These are phyloP conservation scores for Mionectes olivaceus DNA, from an alignment of 2,797 vertebrate species.

Conservation along the genomic window DNA sequence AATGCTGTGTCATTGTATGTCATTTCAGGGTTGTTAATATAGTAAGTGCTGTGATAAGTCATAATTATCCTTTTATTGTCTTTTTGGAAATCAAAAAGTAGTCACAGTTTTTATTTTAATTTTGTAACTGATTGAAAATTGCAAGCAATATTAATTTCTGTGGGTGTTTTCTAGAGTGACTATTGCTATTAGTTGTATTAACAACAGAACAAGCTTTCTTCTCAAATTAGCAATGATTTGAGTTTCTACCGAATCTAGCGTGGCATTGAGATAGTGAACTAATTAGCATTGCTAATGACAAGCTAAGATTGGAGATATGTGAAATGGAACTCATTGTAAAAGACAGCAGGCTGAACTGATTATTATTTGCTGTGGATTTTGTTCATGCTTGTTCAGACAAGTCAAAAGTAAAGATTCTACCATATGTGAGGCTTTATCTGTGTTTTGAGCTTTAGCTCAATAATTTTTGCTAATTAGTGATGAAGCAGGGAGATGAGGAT, in stretches of 20 bases:
- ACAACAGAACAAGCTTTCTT: neutral
- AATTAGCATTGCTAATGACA: slow-evolving; percentile 40
- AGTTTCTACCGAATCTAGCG: neutral
- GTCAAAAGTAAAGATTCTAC: slow-evolving; percentile 10
- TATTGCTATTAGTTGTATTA: neutral
- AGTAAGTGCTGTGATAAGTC: neutral
- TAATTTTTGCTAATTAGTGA: neutral
- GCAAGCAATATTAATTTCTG: neutral
- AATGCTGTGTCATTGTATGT: neutral
- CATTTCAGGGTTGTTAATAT: neutral
- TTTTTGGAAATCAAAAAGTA: neutral
- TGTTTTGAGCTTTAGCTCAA: neutral
- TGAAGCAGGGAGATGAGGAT: neutral
- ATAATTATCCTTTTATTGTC: neutral
- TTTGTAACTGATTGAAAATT: neutral
- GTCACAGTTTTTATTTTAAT: neutral
- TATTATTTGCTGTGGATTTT: slow-evolving; percentile 37
- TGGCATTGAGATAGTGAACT: neutral
- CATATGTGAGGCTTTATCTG: neutral
- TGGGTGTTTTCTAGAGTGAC: neutral
- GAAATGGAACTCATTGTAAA: neutral
- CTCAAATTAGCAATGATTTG: neutral
- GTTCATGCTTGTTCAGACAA: slow-evolving; percentile 49
- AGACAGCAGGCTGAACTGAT: slow-evolving; percentile 25
- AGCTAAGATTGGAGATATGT: neutral